These are phyloP conservation scores for Coenobita brevimanus DNA, from an alignment of 1,140 invertebrate species.

Conservation along the genomic window DNA sequence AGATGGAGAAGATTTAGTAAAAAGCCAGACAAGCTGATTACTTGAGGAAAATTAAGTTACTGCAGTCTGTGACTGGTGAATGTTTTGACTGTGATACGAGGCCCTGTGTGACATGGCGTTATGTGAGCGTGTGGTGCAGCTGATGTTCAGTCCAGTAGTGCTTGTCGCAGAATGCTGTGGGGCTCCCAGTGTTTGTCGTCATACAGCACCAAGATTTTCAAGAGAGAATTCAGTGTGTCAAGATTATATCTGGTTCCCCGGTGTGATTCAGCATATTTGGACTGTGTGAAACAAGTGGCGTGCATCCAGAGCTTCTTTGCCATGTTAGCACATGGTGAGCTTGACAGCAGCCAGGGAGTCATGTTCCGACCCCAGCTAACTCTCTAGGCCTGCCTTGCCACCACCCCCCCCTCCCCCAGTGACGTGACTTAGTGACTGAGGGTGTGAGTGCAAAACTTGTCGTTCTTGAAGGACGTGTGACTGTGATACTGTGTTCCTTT, in stretches of 20 bases:
- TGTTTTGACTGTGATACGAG: conserved; percentile 61
- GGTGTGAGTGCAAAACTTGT: conserved; percentile 61
- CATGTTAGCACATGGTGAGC: conserved; percentile 53
- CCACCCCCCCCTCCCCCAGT: conserved; percentile 34
- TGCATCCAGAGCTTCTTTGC: conserved; percentile 60
- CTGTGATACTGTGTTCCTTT: conserved; percentile 67
- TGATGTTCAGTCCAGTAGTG: conserved; percentile 28
- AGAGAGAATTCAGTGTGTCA: conserved; percentile 7
- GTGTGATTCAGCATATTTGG: conserved; percentile 47
- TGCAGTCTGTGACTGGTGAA: conserved; percentile 62
- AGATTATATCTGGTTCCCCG: conserved; percentile 26
- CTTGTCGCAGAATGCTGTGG: background rate
- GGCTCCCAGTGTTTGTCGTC: background rate
- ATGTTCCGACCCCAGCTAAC: background rate
- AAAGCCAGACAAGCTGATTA: conserved; percentile 37
- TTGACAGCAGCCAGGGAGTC: conserved; percentile 32
- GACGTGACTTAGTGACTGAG: conserved; percentile 61
- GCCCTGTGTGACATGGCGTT: conserved; percentile 56
- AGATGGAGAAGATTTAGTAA: conserved; percentile 44
- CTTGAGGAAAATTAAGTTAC: conserved; percentile 25
- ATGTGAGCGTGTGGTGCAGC: conserved; percentile 60
- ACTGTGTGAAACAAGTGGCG: conserved; percentile 42
- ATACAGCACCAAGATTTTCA: background rate
- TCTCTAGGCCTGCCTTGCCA: conserved; percentile 34
- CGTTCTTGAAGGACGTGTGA: conserved; percentile 67